Conservation (phyloP, 2,113 vertebrate genomes). For the Galeopterus variegatus region DNA sequence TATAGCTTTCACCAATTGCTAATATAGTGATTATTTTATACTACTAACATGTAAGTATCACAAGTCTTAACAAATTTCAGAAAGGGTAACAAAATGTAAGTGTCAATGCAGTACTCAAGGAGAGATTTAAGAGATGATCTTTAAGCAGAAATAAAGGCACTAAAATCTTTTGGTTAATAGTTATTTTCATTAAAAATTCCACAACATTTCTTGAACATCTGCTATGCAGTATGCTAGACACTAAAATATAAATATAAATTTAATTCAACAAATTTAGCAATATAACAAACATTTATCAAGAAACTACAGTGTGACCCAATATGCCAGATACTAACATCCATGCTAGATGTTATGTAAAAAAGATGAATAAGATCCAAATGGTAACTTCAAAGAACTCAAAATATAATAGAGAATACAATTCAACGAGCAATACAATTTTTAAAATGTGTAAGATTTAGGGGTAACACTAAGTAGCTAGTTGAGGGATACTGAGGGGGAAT, state of each 20-base stretch:
- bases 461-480: not conserved
- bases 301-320: not conserved
- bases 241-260: conserved; percentile 6
- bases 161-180: not conserved
- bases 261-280: conserved; percentile 5
- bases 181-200: conserved; percentile 10
- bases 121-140: not conserved
- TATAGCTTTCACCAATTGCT: not conserved
- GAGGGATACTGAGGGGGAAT: not conserved
- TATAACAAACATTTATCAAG: not conserved
- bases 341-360: not conserved
- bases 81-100: not conserved
- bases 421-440: not conserved
- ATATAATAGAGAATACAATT: not conserved
- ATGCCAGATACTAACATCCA: not conserved
- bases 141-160: not conserved
- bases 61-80: not conserved
- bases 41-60: not conserved
- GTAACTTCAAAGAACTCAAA: not conserved
- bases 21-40: not conserved
- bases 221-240: not conserved
- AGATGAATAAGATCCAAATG: not conserved
- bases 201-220: conserved; percentile 5
- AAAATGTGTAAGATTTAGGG: not conserved
- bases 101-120: not conserved